A percentile compares a stretch with the other conserved stretches of the same genome.
These are phyloP conservation scores for Empidonax alnorum DNA, from an alignment of 2,113 vertebrate genomes.

Conservation along the genomic window DNA sequence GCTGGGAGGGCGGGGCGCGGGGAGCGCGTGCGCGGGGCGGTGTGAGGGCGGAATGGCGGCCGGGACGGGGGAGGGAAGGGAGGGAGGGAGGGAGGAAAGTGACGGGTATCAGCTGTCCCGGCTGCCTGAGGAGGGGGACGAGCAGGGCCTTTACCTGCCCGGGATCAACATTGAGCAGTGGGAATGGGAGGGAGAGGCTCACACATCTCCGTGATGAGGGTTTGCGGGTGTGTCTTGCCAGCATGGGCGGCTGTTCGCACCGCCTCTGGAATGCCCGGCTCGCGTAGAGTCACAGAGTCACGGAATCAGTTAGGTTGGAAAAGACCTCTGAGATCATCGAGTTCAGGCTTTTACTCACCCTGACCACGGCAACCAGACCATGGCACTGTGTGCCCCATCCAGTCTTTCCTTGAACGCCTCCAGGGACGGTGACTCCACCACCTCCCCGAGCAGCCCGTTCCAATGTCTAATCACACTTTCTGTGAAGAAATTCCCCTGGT, in stretches of 20 bases:
- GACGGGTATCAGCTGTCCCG: rapidly evolving
- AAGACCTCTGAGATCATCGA: background rate
- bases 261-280: rapidly evolving
- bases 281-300: rapidly evolving
- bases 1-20: background rate
- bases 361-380: too few species aligned
- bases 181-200: rapidly evolving
- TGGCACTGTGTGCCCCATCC: too few species aligned
- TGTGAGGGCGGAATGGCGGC: background rate
- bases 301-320: background rate
- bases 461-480: background rate
- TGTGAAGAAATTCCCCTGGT: background rate
- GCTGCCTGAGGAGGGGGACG: rapidly evolving
- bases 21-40: background rate
- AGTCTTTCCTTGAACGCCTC: background rate
- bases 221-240: rapidly evolving
- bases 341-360: rapidly evolving
- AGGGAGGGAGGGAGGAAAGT: too few species aligned
- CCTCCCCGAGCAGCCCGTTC: background rate
- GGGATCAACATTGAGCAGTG: rapidly evolving
- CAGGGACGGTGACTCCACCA: too few species aligned
- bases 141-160: rapidly evolving
- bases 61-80: rapidly evolving
- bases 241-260: rapidly evolving
- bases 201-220: rapidly evolving